Percentiles rank a stretch among this genome's conserved stretches.
Evolutionary conservation across 2,888 invertebrate species (phyloP).

Genomic region (Hanleya hanleyi): DNA sequence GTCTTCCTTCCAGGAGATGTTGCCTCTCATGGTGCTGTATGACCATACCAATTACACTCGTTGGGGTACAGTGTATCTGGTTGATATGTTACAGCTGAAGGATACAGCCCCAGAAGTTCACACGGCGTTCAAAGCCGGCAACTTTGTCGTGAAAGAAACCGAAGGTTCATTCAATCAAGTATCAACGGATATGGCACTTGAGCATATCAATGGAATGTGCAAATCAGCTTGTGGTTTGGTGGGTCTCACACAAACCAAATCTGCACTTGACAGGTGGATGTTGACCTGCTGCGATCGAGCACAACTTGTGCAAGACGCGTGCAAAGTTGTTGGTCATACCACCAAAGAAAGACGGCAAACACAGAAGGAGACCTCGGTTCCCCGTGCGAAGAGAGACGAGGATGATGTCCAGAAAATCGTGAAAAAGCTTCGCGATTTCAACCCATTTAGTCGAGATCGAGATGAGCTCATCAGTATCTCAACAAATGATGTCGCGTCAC

Average conservation of each 20-base stretch:
- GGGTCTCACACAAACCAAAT: background rate
- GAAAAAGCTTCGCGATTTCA: background rate
- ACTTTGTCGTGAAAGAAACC: background rate
- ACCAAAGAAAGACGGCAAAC: background rate
- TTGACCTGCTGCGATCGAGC: background rate
- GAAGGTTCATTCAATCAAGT: background rate
- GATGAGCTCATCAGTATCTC: background rate
- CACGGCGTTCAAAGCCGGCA: background rate
- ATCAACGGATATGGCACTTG: background rate
- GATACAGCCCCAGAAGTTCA: background rate
- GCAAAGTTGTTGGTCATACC: background rate
- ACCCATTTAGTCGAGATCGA: background rate
- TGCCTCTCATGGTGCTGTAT: slow-evolving; percentile 18
- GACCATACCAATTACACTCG: slow-evolving; percentile 21
- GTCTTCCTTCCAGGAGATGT: slow-evolving; percentile 6
- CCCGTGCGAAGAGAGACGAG: background rate
- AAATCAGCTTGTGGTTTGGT: background rate
- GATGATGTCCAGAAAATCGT: background rate
- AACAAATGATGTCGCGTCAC: too few species aligned
- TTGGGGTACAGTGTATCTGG: too few species aligned
- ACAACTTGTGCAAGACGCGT: background rate
- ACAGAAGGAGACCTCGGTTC: background rate
- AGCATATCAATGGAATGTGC: background rate
- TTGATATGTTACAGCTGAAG: background rate
- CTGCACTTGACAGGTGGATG: background rate